Conservation (phyloP, 2,113 vertebrate species). For the Orthonyx spaldingii region DNA sequence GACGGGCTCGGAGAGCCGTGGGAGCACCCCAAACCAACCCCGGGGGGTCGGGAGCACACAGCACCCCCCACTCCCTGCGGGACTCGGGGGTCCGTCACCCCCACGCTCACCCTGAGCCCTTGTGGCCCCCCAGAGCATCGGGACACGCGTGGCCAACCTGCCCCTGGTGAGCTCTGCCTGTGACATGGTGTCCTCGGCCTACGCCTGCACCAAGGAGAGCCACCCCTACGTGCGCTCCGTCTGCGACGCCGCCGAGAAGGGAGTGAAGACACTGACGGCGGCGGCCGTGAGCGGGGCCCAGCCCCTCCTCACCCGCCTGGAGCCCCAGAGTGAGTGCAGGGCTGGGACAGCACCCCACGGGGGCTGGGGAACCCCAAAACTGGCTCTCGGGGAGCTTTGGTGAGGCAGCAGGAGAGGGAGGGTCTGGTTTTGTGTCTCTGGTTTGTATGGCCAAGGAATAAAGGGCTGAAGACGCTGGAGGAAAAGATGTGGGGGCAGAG, state of each 20-base stretch:
- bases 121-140: constrained; percentile 59
- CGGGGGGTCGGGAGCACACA: rapidly evolving
- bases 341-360: not conserved
- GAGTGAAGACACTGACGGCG: constrained; percentile 45
- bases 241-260: constrained; percentile 79
- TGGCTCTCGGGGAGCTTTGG: rapidly evolving
- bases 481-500: not conserved
- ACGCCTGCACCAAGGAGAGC: constrained; percentile 82
- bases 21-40: not conserved
- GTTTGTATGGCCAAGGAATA: not conserved
- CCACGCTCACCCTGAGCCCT: not conserved
- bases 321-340: constrained; percentile 83
- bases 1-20: rapidly evolving
- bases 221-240: constrained; percentile 81
- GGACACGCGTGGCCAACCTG: constrained; percentile 72
- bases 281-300: constrained; percentile 78
- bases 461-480: not conserved
- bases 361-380: not conserved
- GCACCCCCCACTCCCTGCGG: rapidly evolving
- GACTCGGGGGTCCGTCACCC: rapidly evolving
- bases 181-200: constrained; percentile 69
- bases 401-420: not conserved
- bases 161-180: constrained; percentile 82
- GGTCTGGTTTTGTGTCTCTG: not conserved
- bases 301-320: constrained; percentile 83